These are phyloP conservation scores for Hipparchia sbordonii DNA, from an alignment of 2,888 invertebrate genomes.

Conservation along the genomic window DNA sequence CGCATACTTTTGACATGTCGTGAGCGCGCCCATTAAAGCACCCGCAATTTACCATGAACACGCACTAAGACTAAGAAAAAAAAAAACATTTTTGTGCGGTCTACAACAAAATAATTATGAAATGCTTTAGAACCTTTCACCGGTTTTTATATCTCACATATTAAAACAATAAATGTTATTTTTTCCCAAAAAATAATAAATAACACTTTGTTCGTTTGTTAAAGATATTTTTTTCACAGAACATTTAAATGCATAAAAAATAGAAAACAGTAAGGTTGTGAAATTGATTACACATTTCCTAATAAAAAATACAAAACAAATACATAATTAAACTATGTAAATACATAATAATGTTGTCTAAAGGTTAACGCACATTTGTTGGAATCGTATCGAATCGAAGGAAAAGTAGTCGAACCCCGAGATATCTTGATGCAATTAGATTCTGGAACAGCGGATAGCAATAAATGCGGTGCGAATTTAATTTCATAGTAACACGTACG, in stretches of 20 bases:
- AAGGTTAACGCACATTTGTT: neutral
- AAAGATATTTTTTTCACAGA: too few species aligned
- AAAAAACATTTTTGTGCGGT: neutral
- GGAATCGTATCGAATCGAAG: neutral
- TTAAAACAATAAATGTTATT: too few species aligned
- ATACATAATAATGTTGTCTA: neutral
- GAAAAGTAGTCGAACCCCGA: neutral
- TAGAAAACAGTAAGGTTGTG: neutral
- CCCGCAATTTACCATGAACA: too few species aligned
- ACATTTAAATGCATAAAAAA: conserved; percentile 12
- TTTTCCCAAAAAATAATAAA: too few species aligned
- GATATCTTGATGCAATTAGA: neutral
- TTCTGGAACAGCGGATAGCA: too few species aligned
- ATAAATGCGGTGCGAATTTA: neutral
- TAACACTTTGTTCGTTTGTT: too few species aligned
- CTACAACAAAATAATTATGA: neutral
- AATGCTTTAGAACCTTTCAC: neutral
- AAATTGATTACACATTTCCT: neutral
- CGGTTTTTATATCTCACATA: too few species aligned
- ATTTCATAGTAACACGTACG: neutral
- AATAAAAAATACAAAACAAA: neutral
- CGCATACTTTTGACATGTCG: too few species aligned
- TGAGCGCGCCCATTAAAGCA: too few species aligned
- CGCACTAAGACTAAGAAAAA: neutral
- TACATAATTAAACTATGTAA: neutral